Percentiles rank a stretch among this genome's conserved stretches.
These are phyloP conservation scores for Microctonus aethiopoides DNA, from an alignment of 2,888 invertebrate species.

Conservation along the genomic window DNA sequence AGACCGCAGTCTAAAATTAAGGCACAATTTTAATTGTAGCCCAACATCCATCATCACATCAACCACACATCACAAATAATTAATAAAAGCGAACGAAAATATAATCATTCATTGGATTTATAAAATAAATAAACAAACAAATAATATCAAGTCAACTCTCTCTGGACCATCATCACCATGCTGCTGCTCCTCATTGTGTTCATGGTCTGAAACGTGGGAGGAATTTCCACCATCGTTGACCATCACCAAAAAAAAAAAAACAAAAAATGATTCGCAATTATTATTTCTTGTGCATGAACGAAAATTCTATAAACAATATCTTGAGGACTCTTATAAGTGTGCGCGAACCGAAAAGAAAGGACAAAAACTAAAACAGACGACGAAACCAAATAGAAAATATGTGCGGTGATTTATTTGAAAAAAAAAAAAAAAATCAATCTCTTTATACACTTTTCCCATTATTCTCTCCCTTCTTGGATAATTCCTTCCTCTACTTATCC, in stretches of 20 bases:
- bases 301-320: conserved; percentile 14
- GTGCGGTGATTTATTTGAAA: conserved; percentile 27
- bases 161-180: conserved; percentile 3
- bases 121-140: neutral
- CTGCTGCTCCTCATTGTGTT: neutral
- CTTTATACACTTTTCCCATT: conserved; percentile 11
- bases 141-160: conserved; percentile 16
- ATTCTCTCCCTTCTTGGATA: conserved; percentile 17
- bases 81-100: neutral
- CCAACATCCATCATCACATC: conserved; percentile 32
- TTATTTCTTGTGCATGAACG: conserved; percentile 8
- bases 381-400: conserved; percentile 7
- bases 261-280: conserved; percentile 6
- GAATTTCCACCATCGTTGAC: neutral
- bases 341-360: neutral
- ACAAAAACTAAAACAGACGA: conserved; percentile 15
- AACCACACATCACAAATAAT: neutral
- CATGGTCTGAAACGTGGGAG: neutral
- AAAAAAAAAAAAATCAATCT: too few relatives aligned
- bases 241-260: neutral
- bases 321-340: conserved; percentile 19
- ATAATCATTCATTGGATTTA: neutral
- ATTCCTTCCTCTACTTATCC: neutral
- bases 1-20: conserved; percentile 84
- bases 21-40: conserved; percentile 29